Evolutionary conservation across 2,797 vertebrate genomes (phyloP), one percentile per base, ranked within the genome.

Genomic region (Liasis olivaceus): DNA sequence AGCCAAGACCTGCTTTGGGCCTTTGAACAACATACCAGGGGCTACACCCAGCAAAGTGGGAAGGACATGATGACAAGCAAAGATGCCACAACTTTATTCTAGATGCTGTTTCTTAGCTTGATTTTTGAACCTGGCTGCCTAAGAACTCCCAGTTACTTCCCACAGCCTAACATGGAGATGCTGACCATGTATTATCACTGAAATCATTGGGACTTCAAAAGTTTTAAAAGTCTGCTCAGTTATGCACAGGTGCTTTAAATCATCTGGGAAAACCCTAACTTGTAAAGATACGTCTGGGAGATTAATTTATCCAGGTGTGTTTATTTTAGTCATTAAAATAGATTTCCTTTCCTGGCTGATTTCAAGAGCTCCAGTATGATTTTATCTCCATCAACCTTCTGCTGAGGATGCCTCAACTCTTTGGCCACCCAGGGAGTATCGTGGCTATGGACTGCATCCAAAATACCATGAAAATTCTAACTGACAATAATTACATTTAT

Each of bases 261-360:
- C 86, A 92, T 93, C 60, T 31, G 56, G 84, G 5, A 86, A 89
- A 28, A 7, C 54, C 36, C 42, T 63, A 77, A 89, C 84, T 62
- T 87, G 60, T 88, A 62, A 26, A 90, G 58, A 93, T 47, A 47
- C 69, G 81, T 87, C 54, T 36, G 42, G 56, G 42, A 77, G 22
- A 81, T 84, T 51, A 84, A 81, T 91, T 14, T 58, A 64, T 36
- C 92, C 89, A 93, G 92, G 89, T 93, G 92, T 81, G 36, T 91
- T 92, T 93, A 93, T 90, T 88, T 63, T 42, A 88, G 60, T 22
- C 69, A 47, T 84, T 91, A 84, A 91, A 58, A 84, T 85, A 84
- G 47, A 91, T 66, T 88, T 91, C 59, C 51, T 93, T 64, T 88
- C 69, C 85, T 93, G 69, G 13, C 69, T 54, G 36, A 28, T 81